These are phyloP conservation scores for Tipula vernalis DNA, from an alignment of 2,888 invertebrate species.

Conservation along the genomic window DNA sequence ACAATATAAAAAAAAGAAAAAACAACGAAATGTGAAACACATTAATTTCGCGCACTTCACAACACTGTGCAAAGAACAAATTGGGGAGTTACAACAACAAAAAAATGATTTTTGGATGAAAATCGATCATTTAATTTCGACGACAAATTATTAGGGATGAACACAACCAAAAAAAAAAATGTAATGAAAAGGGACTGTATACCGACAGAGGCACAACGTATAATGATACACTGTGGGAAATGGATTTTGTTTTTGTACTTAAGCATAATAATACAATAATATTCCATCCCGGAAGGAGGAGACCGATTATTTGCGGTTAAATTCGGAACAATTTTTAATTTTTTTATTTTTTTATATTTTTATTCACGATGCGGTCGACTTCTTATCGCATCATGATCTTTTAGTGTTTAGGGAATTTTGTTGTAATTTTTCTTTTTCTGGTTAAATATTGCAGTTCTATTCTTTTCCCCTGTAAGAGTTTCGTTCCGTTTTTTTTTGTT, in stretches of 20 bases:
- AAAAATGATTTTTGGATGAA: background rate
- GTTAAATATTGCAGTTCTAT: background rate
- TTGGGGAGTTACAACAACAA: background rate
- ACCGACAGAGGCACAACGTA: background rate
- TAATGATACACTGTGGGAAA: background rate
- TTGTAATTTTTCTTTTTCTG: background rate
- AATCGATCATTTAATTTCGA: constrained; percentile 4
- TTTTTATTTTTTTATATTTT: background rate
- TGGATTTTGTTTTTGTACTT: background rate
- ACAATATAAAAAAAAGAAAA: background rate
- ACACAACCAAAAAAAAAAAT: background rate
- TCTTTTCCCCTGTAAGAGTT: too few species aligned
- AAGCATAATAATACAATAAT: background rate
- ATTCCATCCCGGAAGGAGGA: background rate
- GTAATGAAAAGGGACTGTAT: background rate
- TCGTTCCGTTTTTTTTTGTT: background rate
- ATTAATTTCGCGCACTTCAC: background rate
- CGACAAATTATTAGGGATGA: background rate
- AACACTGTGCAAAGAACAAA: background rate
- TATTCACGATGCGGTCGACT: background rate
- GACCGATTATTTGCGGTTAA: background rate
- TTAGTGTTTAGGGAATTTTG: background rate
- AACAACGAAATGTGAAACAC: background rate
- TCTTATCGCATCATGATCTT: background rate
- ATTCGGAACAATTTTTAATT: background rate